A percentile compares a stretch with the other conserved stretches of the same genome.
phyloP scores from a whole-genome alignment of 2,113 vertebrate genomes.

The Benitochromis conjunctus region DNA sequence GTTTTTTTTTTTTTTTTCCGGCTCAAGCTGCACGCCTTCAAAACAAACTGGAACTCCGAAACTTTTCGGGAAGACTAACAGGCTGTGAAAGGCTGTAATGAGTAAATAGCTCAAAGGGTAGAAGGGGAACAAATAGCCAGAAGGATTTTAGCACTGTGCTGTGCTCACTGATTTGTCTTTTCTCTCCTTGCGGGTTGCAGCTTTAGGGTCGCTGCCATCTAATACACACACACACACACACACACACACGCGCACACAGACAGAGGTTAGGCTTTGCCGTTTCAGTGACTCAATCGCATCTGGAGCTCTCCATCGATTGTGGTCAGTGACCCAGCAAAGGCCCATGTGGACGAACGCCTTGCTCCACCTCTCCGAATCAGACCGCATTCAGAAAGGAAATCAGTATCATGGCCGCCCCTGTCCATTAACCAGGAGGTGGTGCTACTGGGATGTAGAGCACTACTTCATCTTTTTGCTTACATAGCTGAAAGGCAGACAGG shows the following conservation, averaged over 20 bases:
- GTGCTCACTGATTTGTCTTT: conserved; percentile 62
- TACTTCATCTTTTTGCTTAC: conserved; percentile 11
- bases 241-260: conserved; percentile 17
- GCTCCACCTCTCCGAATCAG: conserved; percentile 36
- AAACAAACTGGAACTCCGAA: conserved; percentile 25
- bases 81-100: conserved; percentile 43
- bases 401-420: background rate
- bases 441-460: conserved; percentile 44
- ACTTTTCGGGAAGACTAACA: conserved; percentile 27
- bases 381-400: background rate
- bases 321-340: conserved; percentile 69
- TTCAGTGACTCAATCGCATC: conserved; percentile 75
- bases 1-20: conserved; percentile 2
- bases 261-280: conserved; percentile 59
- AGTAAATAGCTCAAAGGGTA: conserved; percentile 42
- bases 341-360: conserved; percentile 35
- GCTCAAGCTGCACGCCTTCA: background rate
- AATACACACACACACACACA: conserved; percentile 3
- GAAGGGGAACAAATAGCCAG: conserved; percentile 43
- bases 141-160: conserved; percentile 46
- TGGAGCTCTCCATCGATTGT: conserved; percentile 70
- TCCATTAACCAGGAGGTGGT: conserved; percentile 62
- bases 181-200: conserved; percentile 44
- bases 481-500: conserved; percentile 13
- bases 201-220: conserved; percentile 61